Conservation (phyloP, 2,888 invertebrate genomes). For the Dione juno region DNA sequence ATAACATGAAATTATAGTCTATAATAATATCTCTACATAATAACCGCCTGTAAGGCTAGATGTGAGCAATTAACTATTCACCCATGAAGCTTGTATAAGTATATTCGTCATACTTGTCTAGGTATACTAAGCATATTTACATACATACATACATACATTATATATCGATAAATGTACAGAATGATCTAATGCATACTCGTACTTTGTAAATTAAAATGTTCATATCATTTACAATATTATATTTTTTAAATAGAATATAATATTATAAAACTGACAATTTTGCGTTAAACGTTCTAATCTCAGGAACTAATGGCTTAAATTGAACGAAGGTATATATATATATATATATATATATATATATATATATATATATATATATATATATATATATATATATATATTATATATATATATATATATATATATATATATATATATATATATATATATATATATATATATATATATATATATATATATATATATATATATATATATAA, state of each 20-base stretch:
- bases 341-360: too few relatives aligned
- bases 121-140: constrained; percentile 10
- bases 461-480: too few relatives aligned
- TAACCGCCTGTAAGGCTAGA: constrained; percentile 33
- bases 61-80: constrained; percentile 50
- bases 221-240: too few relatives aligned
- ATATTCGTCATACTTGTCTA: constrained; percentile 34
- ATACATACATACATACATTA: not conserved
- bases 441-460: too few relatives aligned
- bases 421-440: too few relatives aligned
- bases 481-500: too few relatives aligned
- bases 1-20: constrained; percentile 33
- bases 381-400: too few relatives aligned
- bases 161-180: not conserved
- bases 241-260: not conserved
- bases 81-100: constrained; percentile 47
- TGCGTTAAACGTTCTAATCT: not conserved
- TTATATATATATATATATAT: too few relatives aligned
- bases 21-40: constrained; percentile 26
- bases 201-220: not conserved
- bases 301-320: not conserved
- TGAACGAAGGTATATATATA: too few relatives aligned
- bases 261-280: not conserved
- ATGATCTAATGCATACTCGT: constrained; percentile 7
- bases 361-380: too few relatives aligned